These are phyloP conservation scores for Hippotragus niger DNA, from an alignment of 2,113 vertebrate genomes.

Conservation along the genomic window DNA sequence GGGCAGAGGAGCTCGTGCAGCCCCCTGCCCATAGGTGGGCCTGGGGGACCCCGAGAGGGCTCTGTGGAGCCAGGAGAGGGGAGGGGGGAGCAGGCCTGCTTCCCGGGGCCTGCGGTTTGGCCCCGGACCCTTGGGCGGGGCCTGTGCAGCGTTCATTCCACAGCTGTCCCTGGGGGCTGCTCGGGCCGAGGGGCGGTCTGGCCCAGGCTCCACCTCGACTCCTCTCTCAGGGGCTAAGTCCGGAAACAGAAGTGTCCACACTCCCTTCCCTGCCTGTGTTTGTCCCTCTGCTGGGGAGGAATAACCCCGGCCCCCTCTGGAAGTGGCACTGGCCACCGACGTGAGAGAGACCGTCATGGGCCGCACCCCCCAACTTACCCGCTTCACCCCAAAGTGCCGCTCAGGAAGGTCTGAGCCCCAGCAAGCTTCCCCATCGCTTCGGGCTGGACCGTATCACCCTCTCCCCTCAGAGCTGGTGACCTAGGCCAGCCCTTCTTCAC, in stretches of 20 bases:
- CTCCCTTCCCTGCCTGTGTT: rapidly evolving
- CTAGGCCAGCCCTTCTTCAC: rapidly evolving
- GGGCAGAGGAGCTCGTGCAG: not conserved
- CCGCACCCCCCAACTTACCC: rapidly evolving
- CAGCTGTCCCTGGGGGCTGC: not conserved
- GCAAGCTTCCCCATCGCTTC: rapidly evolving
- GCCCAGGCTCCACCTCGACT: not conserved
- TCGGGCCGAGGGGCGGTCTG: rapidly evolving
- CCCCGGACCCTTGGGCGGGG: not conserved
- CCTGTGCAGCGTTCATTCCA: rapidly evolving
- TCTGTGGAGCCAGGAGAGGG: not conserved
- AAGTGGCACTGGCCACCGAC: rapidly evolving
- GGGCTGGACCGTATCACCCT: rapidly evolving
- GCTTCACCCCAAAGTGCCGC: rapidly evolving
- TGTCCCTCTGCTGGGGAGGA: not conserved
- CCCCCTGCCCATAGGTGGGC: rapidly evolving
- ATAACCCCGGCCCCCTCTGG: no score
- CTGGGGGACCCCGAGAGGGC: not conserved
- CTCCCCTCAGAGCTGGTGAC: rapidly evolving
- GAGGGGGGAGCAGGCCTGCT: not conserved
- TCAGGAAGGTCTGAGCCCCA: not conserved
- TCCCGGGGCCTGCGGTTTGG: not conserved
- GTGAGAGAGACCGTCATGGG: rapidly evolving
- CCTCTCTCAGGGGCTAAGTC: not conserved
- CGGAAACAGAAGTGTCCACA: rapidly evolving